A percentile compares a stretch with the other conserved stretches of the same genome.
phyloP scores from a whole-genome alignment of 2,888 invertebrate species.

The Hesperia comma region DNA sequence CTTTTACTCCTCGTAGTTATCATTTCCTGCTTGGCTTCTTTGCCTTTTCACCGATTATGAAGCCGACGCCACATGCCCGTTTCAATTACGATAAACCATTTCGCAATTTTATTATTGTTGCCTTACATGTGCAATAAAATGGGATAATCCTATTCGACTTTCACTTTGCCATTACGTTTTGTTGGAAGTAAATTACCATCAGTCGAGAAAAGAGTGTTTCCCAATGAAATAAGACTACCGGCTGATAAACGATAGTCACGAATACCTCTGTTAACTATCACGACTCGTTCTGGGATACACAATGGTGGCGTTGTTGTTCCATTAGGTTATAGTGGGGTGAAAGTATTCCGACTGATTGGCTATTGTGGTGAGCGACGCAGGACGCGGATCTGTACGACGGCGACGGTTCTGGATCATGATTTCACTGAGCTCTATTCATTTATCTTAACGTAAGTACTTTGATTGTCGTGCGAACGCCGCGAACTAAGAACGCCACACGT shows the following conservation, averaged over 20 bases:
- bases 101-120: slow-evolving; percentile 50
- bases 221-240: slow-evolving; percentile 74
- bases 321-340: slow-evolving; percentile 75
- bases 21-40: slow-evolving; percentile 58
- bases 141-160: slow-evolving; percentile 61
- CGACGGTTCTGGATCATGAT: slow-evolving; percentile 71
- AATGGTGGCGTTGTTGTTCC: slow-evolving; percentile 74
- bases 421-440: slow-evolving; percentile 67
- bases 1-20: slow-evolving; percentile 55
- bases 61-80: slow-evolving; percentile 28
- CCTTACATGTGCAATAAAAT: slow-evolving; percentile 46
- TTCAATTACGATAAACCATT: slow-evolving; percentile 43
- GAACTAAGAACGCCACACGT: slow-evolving; percentile 46
- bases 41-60: slow-evolving; percentile 49
- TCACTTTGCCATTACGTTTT: slow-evolving; percentile 71
- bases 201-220: slow-evolving; percentile 68
- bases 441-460: slow-evolving; percentile 63
- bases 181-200: slow-evolving; percentile 69
- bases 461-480: slow-evolving; percentile 73
- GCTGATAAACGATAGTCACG: slow-evolving; percentile 74
- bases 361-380: slow-evolving; percentile 58
- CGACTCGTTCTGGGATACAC: slow-evolving; percentile 72
- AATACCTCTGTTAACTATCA: slow-evolving; percentile 76
- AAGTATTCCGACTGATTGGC: slow-evolving; percentile 75
- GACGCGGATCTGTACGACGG: slow-evolving; percentile 51